These are phyloP conservation scores for Xenops minutus DNA, from an alignment of 2,797 vertebrate species.

Conservation along the genomic window DNA sequence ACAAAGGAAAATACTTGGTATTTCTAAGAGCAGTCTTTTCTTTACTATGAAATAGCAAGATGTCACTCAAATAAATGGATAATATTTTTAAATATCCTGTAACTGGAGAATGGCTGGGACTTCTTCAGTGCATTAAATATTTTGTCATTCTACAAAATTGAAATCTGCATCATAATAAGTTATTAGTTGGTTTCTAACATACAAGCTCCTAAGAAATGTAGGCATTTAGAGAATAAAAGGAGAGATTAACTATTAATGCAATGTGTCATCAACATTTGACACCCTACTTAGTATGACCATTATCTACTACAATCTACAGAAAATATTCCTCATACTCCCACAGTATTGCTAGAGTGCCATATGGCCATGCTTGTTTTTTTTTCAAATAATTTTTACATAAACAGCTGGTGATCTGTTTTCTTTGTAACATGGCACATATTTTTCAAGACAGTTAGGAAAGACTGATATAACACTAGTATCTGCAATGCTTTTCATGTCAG, in stretches of 20 bases:
- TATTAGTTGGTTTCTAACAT: constrained; percentile 60
- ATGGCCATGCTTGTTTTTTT: constrained; percentile 80
- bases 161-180: constrained; percentile 62
- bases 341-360: constrained; percentile 72
- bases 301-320: constrained; percentile 74
- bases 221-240: constrained; percentile 73
- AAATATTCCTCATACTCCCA: constrained; percentile 73
- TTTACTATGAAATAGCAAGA: not conserved
- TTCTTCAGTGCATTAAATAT: constrained; percentile 50
- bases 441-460: constrained; percentile 76
- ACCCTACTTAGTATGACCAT: constrained; percentile 76
- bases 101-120: constrained; percentile 30
- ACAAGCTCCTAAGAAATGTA: constrained; percentile 69
- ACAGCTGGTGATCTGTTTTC: constrained; percentile 82
- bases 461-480: constrained; percentile 68
- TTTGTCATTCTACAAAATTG: constrained; percentile 61
- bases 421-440: constrained; percentile 79
- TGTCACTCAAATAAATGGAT: not conserved
- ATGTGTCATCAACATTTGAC: constrained; percentile 71
- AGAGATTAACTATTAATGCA: constrained; percentile 77
- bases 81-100: not conserved
- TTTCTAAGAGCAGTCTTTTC: not conserved
- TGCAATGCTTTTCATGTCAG: constrained; percentile 61
- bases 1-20: not conserved
- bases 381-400: constrained; percentile 82